Evolutionary conservation across 2,888 invertebrate species (phyloP).

Genomic region (Elegia similella): DNA sequence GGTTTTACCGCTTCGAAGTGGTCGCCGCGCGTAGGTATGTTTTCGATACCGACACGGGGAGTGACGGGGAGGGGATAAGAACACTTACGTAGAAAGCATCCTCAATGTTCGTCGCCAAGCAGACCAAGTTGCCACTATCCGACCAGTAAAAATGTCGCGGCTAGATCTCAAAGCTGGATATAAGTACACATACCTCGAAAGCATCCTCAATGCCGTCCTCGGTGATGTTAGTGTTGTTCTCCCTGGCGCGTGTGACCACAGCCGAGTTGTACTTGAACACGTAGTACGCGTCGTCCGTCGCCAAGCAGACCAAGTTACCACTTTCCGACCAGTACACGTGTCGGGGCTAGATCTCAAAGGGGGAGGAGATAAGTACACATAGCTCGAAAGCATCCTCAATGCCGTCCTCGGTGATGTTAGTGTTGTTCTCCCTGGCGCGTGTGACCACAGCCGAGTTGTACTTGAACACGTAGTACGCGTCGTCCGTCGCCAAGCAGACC

Average conservation of each 20-base stretch:
- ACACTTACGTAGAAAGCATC: constrained; percentile 95
- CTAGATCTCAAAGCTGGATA: constrained; percentile 91
- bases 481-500: constrained; percentile 96
- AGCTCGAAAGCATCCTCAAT: constrained; percentile 98
- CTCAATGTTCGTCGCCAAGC: constrained; percentile 93
- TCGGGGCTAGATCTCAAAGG: constrained; percentile 97
- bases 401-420: constrained; percentile 86
- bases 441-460: constrained; percentile 93
- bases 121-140: constrained; percentile 92
- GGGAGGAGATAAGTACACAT: constrained; percentile 42
- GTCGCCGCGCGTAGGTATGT: no score
- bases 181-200: constrained; percentile 87
- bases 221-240: constrained; percentile 84
- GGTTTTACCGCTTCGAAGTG: no score
- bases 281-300: constrained; percentile 97
- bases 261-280: constrained; percentile 94
- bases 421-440: constrained; percentile 87
- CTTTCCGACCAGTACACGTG: constrained; percentile 98
- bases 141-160: constrained; percentile 97
- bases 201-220: constrained; percentile 96
- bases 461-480: constrained; percentile 95
- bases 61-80: constrained; percentile 84
- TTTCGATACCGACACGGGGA: no score
- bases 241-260: constrained; percentile 88
- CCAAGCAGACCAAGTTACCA: constrained; percentile 95